Evolutionary conservation across 2,113 vertebrate genomes (phyloP), one percentile per base, ranked within the genome.

Genomic region (Limnothrissa miodon): DNA sequence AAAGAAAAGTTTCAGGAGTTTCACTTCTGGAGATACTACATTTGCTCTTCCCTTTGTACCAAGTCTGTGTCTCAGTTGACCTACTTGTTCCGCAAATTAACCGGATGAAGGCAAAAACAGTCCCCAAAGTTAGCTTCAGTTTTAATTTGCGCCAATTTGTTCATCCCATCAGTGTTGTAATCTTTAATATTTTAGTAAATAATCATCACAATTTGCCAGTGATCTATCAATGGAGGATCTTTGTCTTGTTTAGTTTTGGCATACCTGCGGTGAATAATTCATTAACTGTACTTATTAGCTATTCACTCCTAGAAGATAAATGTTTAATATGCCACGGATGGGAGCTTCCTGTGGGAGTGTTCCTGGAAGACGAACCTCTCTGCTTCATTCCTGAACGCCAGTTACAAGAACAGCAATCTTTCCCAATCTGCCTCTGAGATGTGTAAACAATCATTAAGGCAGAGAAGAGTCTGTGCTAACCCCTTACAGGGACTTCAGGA

Each of bases 361-460:
- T 66, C 29, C 59, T 66, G 59, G 59, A 33, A 66, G 59, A 25
- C 25, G 29, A 66, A 66, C 59, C 29, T 66, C 59, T 66, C 25
- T 66, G 51, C 19, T 56, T 56, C 21, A 56, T 56, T 56, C 51
- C 51, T 56, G 51, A 56, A 56, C 23, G 51, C 51, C 51, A 56
- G 51, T 56, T 48, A 23, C 51, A 56, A 89, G 86, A 87, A 82
- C 83, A 86, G 86, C 86, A 91, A 90, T 84, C 90, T 90, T 85
- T 88, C 90, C 90, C 84, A 91, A 90, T 91, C 88, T 89, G 81
- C 81, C 23, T 84, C 33, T 84, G 86, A 84, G 83, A 89, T 84
- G 80, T 90, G 91, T 90, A 92, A 92, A 92, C 90, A 92, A 87
- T 91, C 90, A 91, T 93, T 92, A 92, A 89, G 87, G 87, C 33